Percentiles rank a stretch among this genome's conserved stretches.
Conservation (phyloP, 37 sponge, comb jelly and placozoan genomes). For the Chondrosia reniformis region DNA sequence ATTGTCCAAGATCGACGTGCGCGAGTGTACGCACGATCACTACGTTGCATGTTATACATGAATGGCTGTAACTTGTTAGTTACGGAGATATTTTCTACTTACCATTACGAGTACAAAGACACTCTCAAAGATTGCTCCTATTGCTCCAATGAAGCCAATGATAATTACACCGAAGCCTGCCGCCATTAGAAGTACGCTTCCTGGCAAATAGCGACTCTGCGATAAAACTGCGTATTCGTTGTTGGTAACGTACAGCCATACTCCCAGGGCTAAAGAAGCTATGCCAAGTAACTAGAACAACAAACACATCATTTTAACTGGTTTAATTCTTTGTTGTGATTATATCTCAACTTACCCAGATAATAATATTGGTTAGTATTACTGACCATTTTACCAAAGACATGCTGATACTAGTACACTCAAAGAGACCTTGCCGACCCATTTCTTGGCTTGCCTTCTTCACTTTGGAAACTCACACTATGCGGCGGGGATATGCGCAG, state of each 20-base stretch:
- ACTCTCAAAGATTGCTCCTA: conserved; percentile 57
- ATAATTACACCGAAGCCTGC: conserved; percentile 50
- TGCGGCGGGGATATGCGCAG: background rate
- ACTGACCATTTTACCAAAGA: conserved; percentile 37
- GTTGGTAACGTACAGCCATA: conserved; percentile 49
- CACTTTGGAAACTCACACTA: background rate
- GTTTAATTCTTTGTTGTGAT: no score
- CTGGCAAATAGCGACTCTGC: conserved; percentile 25
- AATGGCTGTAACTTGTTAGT: no score
- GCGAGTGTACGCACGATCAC: no score
- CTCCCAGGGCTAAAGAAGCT: conserved; percentile 25
- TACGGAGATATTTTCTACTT: no score
- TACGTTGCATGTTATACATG: no score
- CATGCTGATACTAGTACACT: conserved; percentile 10
- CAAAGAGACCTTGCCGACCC: conserved; percentile 44
- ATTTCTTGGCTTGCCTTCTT: background rate
- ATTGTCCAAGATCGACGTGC: no score
- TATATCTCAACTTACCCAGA: conserved; percentile 47
- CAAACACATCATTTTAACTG: background rate
- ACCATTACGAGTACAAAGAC: conserved; percentile 32
- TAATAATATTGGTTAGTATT: conserved; percentile 41
- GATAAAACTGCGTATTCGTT: conserved; percentile 48
- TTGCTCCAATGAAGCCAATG: conserved; percentile 47
- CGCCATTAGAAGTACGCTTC: conserved; percentile 36
- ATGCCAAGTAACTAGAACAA: conserved; percentile 40